Percentiles rank a stretch among this genome's conserved stretches.
These are phyloP conservation scores for Lottia scabra DNA, from an alignment of 2,888 invertebrate species.

Conservation along the genomic window DNA sequence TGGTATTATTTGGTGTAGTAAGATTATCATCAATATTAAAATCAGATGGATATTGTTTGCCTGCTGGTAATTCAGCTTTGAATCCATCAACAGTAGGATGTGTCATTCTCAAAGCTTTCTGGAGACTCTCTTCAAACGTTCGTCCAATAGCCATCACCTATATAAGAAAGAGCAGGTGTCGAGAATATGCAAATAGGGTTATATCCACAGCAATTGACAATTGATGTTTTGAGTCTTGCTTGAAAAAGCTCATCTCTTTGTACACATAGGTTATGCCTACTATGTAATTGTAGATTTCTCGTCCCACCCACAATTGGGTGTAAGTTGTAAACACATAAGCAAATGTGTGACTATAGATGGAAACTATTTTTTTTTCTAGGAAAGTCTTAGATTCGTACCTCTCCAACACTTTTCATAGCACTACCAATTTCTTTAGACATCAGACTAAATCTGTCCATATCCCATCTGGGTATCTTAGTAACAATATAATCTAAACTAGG, in stretches of 20 bases:
- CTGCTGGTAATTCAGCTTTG: constrained; percentile 46
- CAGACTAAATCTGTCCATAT: constrained; percentile 59
- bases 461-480: constrained; percentile 64
- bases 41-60: constrained; percentile 47
- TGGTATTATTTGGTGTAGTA: constrained; percentile 45
- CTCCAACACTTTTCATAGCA: constrained; percentile 66
- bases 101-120: constrained; percentile 64
- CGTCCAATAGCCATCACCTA: constrained; percentile 66
- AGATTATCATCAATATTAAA: constrained; percentile 47
- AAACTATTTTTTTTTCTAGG: too few relatives aligned
- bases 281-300: too few relatives aligned
- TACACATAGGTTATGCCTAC: too few relatives aligned
- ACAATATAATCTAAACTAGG: constrained; percentile 66
- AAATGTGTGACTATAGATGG: too few relatives aligned
- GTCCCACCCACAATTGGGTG: background rate
- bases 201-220: too few relatives aligned
- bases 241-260: too few relatives aligned
- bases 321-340: background rate
- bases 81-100: constrained; percentile 59
- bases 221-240: background rate
- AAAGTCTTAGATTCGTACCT: constrained; percentile 35
- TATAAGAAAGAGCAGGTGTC: background rate
- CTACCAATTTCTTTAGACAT: constrained; percentile 60
- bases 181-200: too few relatives aligned
- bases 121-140: constrained; percentile 64